Conservation (phyloP, 2,797 vertebrate species). For the Melanotaenia trifasciata region DNA sequence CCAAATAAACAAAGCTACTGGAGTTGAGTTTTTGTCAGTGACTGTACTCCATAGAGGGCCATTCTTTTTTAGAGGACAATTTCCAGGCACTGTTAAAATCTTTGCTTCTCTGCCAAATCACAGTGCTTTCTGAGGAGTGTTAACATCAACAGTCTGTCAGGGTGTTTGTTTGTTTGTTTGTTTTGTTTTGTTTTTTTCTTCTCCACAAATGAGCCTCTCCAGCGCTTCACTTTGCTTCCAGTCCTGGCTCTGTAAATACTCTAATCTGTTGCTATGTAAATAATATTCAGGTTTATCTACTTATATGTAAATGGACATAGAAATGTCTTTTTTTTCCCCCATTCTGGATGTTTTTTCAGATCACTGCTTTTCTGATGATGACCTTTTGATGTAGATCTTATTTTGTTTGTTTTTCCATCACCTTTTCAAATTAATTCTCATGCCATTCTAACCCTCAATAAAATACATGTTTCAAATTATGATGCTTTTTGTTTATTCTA, state of each 20-base stretch:
- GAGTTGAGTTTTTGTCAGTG: constrained; percentile 43
- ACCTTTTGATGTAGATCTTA: constrained; percentile 66
- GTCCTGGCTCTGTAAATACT: constrained; percentile 75
- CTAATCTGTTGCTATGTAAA: constrained; percentile 79
- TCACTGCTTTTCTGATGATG: constrained; percentile 73
- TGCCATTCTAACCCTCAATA: constrained; percentile 79
- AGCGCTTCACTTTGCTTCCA: constrained; percentile 52
- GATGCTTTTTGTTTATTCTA: background rate
- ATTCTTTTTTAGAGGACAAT: constrained; percentile 54
- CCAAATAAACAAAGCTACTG: constrained; percentile 19
- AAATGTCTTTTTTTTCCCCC: constrained; percentile 55
- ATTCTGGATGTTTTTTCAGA: constrained; percentile 47
- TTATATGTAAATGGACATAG: constrained; percentile 80
- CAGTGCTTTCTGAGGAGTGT: constrained; percentile 45
- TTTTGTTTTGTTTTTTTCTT: background rate
- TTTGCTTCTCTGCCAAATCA: constrained; percentile 51
- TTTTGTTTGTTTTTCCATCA: constrained; percentile 51
- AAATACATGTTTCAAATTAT: constrained; percentile 78
- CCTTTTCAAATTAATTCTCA: constrained; percentile 62
- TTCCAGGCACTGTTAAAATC: constrained; percentile 60
- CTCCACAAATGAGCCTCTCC: constrained; percentile 33
- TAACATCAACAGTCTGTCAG: constrained; percentile 23
- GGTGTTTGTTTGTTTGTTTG: background rate
- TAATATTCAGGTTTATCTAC: constrained; percentile 75
- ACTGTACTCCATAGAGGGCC: constrained; percentile 39